These are phyloP conservation scores for mouse (Mus musculus) DNA, from an alignment of 2,113 vertebrate species.

Conservation along the genomic window GRCm39 chr16:87875001-87875500, in stretches of 20 bases:
- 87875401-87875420: neutral
- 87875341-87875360: neutral
- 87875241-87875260: neutral
- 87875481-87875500: neutral
- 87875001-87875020: neutral
- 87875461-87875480: neutral
- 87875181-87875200: neutral
- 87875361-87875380: neutral
- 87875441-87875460: neutral
- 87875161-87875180: neutral
- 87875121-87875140: neutral
- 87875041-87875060: neutral
- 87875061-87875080: neutral
- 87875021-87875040: neutral
- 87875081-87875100: neutral
- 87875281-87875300: neutral
- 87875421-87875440: neutral
- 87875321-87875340: neutral
- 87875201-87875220: neutral
- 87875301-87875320: neutral
- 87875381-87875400: neutral
- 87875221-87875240: neutral
- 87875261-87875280: neutral
- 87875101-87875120: neutral
- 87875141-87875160: neutral